Evolutionary conservation across 2,113 vertebrate species (phyloP).

Genomic region (Sturnira hondurensis): DNA sequence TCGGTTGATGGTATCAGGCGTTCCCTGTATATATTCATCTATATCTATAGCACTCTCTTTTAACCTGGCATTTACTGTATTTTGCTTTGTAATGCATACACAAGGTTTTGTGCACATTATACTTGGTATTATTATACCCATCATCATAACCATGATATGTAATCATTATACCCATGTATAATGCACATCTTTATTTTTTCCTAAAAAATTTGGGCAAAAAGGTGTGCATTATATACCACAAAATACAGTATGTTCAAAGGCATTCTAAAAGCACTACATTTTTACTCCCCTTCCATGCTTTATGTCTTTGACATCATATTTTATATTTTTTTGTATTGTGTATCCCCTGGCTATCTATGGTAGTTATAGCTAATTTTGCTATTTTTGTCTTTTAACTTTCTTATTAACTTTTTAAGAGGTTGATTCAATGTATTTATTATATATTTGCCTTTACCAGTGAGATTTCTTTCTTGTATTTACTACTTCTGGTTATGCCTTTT

Average conservation of each 20-base stretch:
- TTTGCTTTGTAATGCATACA: no score
- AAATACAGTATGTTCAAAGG: not conserved
- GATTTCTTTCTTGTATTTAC: not conserved
- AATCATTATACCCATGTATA: no score
- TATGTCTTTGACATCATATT: not conserved
- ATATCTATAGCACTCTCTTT: not conserved
- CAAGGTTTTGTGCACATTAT: no score
- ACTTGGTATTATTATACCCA: no score
- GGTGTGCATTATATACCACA: no score
- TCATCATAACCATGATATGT: no score
- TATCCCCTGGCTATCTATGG: not conserved
- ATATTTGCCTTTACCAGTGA: not conserved
- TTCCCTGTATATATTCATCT: not conserved
- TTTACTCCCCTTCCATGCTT: not conserved
- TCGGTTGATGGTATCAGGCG: not conserved
- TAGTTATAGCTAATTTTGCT: not conserved
- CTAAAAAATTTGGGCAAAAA: no score
- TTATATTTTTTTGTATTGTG: not conserved
- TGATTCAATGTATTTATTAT: not conserved
- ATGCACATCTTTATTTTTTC: no score
- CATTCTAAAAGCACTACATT: not conserved
- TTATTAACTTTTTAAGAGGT: not conserved
- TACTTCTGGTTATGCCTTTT: not conserved
- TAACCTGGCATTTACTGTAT: not conserved
- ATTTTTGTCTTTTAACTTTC: not conserved